Base-by-base conservation (phyloP, 2,797 vertebrate genomes). In the Myiotriccus ornatus region DNA sequence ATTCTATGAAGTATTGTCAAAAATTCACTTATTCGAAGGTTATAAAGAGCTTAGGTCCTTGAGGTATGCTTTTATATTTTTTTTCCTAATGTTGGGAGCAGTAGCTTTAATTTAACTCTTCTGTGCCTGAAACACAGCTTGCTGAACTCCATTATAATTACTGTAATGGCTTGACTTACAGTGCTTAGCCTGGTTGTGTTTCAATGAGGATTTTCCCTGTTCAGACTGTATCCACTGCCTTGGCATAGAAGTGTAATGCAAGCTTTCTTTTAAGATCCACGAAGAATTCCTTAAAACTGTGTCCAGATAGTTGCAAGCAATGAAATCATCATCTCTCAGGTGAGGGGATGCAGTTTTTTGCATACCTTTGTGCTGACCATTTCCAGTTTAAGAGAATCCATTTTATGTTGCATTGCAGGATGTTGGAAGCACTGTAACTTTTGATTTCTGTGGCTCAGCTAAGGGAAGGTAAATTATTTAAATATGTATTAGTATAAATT, bases 401-500 rank as follows among this genome's bases (percentile, higher is more conserved):
- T 90, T 91, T 91, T 56, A 41, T 57, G 62, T 81, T 65, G 14
- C 32, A 41, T 55, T 73, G 44, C 63, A 78, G 79, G 73, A 82
- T 79, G 56, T 37, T 89, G 64, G 53, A 91, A 89, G 50, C 43
- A n/a, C 17, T 41, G n/a, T 14, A 93, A 39, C 43, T 90, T 95
- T 90, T 65, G 47, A 9, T 86, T 87, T 84, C 73, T 73, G 65
- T 73, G 65, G 62, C 71, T 84, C 76, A 84, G 39, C 59, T 73
- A 55, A 91, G 62, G 20, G 20, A 62, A 92, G 21, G 35, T 53
- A 81, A 91, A 63, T 78, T 93, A 70, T 91, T 94, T 84, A 94
- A 94, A 88, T 90, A 94, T 49, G 44, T 35, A 93, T 91, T 59
- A 91, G 21, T 65, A 65, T 65, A 78, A 92, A 92, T 90, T 70